A percentile compares a stretch with the other conserved stretches of the same genome.
These are phyloP conservation scores for Aporophyla nigra DNA, from an alignment of 2,888 invertebrate genomes.

Conservation along the genomic window DNA sequence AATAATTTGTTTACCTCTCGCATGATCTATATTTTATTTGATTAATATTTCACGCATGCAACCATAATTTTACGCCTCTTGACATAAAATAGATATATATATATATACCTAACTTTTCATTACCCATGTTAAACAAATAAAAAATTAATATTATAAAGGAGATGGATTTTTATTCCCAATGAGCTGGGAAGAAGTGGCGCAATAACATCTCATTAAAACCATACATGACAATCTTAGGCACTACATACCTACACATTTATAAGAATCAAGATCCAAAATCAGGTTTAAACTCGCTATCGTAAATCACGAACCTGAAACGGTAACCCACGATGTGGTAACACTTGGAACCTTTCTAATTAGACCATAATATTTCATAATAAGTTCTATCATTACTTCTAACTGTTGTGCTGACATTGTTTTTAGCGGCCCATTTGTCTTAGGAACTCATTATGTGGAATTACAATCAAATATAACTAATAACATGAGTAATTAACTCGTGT, in stretches of 20 bases:
- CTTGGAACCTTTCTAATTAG: conserved; percentile 54
- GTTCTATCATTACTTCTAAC: conserved; percentile 36
- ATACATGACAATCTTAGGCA: conserved; percentile 21
- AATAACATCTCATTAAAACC: neutral
- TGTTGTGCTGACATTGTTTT: conserved; percentile 23
- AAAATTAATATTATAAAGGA: too few species aligned
- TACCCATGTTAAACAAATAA: too few species aligned
- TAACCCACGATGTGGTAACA: conserved; percentile 40
- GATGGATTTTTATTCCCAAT: too few species aligned
- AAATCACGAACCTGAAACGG: conserved; percentile 48
- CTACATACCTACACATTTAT: neutral
- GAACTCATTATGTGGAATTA: conserved; percentile 30
- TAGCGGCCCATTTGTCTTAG: conserved; percentile 33
- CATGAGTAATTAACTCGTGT: conserved; percentile 3
- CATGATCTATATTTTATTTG: too few species aligned
- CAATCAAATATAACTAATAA: conserved; percentile 24
- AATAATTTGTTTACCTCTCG: too few species aligned
- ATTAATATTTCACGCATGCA: too few species aligned
- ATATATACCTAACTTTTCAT: too few species aligned
- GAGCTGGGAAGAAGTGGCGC: neutral
- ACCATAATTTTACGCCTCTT: too few species aligned
- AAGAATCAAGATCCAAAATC: conserved; percentile 45
- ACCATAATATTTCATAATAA: conserved; percentile 52
- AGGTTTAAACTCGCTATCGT: conserved; percentile 36
- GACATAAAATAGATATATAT: too few species aligned